phyloP scores from a whole-genome alignment of 2,113 vertebrate species.

The Edolisoma coerulescens region DNA sequence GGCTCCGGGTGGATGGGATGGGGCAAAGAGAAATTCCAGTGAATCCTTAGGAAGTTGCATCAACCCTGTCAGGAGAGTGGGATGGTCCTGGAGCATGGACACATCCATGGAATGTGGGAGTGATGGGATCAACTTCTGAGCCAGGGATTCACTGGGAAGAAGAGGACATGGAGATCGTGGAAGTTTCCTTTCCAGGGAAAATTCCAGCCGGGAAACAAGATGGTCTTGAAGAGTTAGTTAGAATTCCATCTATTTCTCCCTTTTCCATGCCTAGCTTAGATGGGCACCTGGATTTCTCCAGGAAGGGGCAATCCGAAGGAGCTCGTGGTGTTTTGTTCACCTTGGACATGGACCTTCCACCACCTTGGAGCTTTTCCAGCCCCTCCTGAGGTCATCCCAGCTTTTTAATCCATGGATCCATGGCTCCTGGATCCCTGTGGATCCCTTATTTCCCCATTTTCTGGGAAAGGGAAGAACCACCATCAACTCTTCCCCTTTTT shows the following conservation, averaged over 20 bases:
- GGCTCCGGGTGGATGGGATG: fast-evolving
- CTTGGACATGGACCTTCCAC: neutral
- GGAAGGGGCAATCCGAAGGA: neutral
- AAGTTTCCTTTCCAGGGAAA: neutral
- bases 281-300: neutral
- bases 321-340: neutral
- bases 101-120: neutral
- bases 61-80: fast-evolving
- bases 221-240: fast-evolving
- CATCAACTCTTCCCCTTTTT: neutral
- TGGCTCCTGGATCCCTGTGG: neutral
- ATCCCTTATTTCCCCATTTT: neutral
- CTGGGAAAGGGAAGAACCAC: neutral
- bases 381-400: neutral
- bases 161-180: fast-evolving
- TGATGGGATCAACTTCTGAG: neutral
- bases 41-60: neutral
- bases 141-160: neutral
- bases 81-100: neutral
- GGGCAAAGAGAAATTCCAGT: neutral
- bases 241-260: neutral
- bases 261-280: neutral
- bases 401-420: neutral
- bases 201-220: fast-evolving
- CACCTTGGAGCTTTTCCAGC: neutral